Evolutionary conservation across 2,888 invertebrate species (phyloP), one percentile per base, ranked within the genome.

Genomic region (Leptopterna dolabrata): DNA sequence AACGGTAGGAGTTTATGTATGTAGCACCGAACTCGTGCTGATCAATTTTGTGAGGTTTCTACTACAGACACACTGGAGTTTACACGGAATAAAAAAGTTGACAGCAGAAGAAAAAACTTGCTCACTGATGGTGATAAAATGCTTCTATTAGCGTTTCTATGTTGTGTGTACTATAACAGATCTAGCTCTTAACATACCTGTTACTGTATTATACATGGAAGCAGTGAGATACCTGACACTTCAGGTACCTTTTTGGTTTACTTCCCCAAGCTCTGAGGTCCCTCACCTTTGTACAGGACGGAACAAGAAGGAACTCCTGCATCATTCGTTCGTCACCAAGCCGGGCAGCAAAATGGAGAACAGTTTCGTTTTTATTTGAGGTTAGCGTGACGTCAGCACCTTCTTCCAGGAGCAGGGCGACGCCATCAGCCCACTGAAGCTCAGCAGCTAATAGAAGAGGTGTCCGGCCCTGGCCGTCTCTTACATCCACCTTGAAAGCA

Each of bases 291-390:
- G 43, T n/a, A 51, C 27, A 51, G 36, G 51, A 1, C 71, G 30
- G 92, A 4, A 93, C 91, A 36, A 93, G 92, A 0, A 94, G 91
- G 0, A 94, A 92, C 91, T 93, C 93, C 76, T 92, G 92, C 0
- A 94, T 91, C 0, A 94, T 92, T 14, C 93, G 93, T 14, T 92
- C 70, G 88, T 93, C 92, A 0, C 93, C 93, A 14, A 92, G 90
- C 1, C 92, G 92, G 36, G 94, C 93, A 71, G 94, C 94, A 29
- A 93, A 92, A 90, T 94, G 94, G 4, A 94, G 92, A 4, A 93
- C 93, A 9, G 93, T 93, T 88, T 91, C 91, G 87, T 91, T 91
- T 45, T 91, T 90, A 24, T 90, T 91, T 88, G 90, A 90, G 9
- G 91, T 91, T 9, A 92, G 91, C 76, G 90, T 88, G 19, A 90